A percentile compares a stretch with the other conserved stretches of the same genome.
phyloP scores from a whole-genome alignment of 2,113 vertebrate species.

The Chlamydotis undulata region DNA sequence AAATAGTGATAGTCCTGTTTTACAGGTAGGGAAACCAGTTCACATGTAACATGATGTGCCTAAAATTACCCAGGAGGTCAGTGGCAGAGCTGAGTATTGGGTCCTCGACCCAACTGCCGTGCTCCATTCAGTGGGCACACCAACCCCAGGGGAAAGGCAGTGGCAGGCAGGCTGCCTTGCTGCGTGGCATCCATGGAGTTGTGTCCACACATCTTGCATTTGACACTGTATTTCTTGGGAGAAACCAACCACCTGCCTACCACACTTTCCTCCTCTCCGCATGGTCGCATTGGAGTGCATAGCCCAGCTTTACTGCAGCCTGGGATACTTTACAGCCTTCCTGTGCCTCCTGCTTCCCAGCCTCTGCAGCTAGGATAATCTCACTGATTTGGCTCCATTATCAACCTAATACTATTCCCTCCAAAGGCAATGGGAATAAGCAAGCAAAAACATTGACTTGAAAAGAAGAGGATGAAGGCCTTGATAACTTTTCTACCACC shows the following conservation, averaged over 20 bases:
- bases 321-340: neutral
- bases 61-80: neutral
- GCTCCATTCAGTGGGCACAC: neutral
- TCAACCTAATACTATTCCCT: neutral
- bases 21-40: neutral
- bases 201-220: neutral
- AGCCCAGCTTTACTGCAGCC: neutral
- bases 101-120: neutral
- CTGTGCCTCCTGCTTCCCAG: neutral
- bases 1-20: neutral
- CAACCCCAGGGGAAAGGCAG: neutral
- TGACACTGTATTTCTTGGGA: neutral
- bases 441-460: constrained; percentile 13
- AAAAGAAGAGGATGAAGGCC: neutral
- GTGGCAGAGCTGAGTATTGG: neutral
- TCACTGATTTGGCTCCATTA: neutral
- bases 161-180: neutral
- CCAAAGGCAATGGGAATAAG: neutral
- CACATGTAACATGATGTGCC: neutral
- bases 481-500: neutral
- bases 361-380: neutral
- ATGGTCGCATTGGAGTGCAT: fast-evolving
- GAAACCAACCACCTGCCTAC: neutral
- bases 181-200: fast-evolving
- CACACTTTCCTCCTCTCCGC: neutral